phyloP scores from a whole-genome alignment of 2,113 vertebrate genomes.

The Romanogobio albipinnatus region DNA sequence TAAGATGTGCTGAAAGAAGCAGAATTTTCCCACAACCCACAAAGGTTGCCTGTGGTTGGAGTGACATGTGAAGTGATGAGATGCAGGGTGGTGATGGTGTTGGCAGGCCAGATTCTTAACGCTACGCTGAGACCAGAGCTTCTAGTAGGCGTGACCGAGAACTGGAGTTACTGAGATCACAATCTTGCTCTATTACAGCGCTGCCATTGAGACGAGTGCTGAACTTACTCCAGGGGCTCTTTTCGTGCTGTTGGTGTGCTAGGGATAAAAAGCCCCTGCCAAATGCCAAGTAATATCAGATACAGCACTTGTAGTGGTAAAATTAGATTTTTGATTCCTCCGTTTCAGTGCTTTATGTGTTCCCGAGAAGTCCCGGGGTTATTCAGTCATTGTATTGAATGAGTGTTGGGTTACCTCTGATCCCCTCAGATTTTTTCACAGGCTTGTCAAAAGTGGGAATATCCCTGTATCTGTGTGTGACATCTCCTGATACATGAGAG shows the following conservation, averaged over 20 bases:
- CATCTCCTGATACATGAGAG: constrained; percentile 47
- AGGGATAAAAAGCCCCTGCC: not conserved
- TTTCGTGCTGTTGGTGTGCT: not conserved
- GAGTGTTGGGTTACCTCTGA: constrained; percentile 41
- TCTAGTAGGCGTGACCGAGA: constrained; percentile 3
- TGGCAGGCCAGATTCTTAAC: not conserved
- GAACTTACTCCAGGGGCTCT: constrained; percentile 1
- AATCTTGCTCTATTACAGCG: constrained; percentile 22
- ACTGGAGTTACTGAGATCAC: constrained; percentile 11
- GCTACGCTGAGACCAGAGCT: not conserved
- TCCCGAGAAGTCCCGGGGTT: constrained; percentile 28
- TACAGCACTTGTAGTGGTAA: not conserved
- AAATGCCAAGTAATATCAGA: constrained; percentile 21
- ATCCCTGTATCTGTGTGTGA: constrained; percentile 38
- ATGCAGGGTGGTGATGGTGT: not conserved
- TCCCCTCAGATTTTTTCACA: not conserved
- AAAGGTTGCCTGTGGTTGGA: not conserved
- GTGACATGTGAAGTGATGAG: not conserved
- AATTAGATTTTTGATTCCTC: constrained; percentile 14
- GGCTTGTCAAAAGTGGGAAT: constrained; percentile 42
- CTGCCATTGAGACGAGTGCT: not conserved
- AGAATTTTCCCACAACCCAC: not conserved
- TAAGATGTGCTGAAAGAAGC: constrained; percentile 6
- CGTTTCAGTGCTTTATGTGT: constrained; percentile 2
- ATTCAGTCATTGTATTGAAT: constrained; percentile 44